Evolutionary conservation across 2,797 vertebrate species (phyloP).

Genomic region (Spatula versicolor): DNA sequence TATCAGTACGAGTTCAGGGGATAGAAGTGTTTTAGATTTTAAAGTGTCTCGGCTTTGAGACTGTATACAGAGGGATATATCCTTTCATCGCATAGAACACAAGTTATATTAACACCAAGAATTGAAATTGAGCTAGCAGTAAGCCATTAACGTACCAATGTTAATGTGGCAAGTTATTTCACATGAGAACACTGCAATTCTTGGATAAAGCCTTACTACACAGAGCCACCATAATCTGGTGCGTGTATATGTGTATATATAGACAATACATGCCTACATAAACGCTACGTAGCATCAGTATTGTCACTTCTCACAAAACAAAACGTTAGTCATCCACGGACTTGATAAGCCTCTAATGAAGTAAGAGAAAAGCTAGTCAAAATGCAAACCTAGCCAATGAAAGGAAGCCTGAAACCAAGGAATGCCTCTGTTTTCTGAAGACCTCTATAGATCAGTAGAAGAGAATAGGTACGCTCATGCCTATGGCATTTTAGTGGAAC

Average conservation of each 20-base stretch:
- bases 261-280: not conserved
- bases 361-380: not conserved
- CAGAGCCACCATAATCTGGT: not conserved
- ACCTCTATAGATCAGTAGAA: not conserved
- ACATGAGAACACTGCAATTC: not conserved
- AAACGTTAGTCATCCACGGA: not conserved
- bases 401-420: slow-evolving; percentile 4
- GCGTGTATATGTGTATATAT: not conserved
- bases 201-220: not conserved
- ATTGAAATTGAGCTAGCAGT: not conserved
- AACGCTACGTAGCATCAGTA: not conserved
- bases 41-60: not conserved
- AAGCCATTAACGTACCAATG: not conserved
- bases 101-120: not conserved
- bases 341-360: not conserved
- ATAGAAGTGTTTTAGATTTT: not conserved
- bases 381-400: not conserved
- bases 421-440: not conserved
- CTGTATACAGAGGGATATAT: not conserved
- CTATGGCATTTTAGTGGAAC: not conserved
- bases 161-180: not conserved
- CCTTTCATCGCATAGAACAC: not conserved
- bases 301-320: not conserved
- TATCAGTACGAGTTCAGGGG: not conserved
- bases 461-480: not conserved